These are phyloP conservation scores for Hyaena hyaena DNA, from an alignment of 2,113 vertebrate species.

Conservation along the genomic window DNA sequence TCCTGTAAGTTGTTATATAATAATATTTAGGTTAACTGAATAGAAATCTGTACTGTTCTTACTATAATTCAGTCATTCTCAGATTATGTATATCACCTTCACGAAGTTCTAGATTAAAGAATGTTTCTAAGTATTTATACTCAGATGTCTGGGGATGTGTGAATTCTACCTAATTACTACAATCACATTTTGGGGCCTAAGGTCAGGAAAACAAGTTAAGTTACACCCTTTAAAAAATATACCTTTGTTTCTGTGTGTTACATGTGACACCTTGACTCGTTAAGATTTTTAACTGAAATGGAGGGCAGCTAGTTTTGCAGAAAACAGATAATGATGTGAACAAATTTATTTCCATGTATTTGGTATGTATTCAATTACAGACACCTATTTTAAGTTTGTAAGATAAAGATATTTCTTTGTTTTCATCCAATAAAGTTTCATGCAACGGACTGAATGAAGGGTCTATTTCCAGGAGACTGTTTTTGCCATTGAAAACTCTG, in stretches of 20 bases:
- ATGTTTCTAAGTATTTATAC: not conserved
- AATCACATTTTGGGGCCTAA: not conserved
- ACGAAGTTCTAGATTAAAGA: not conserved
- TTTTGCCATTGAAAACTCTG: constrained; percentile 68
- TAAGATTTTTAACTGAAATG: constrained; percentile 38
- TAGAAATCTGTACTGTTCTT: not conserved
- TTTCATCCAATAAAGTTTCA: constrained; percentile 50
- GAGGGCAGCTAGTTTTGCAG: constrained; percentile 16
- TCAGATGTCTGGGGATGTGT: not conserved
- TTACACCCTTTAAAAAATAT: not conserved
- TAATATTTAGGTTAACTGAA: not conserved
- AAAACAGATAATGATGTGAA: constrained; percentile 28
- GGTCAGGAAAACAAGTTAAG: not conserved
- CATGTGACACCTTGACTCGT: not conserved
- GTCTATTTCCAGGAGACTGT: constrained; percentile 45
- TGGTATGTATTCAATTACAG: constrained; percentile 16
- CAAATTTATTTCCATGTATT: constrained; percentile 35
- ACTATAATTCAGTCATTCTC: not conserved
- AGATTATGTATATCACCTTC: not conserved
- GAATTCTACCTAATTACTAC: not conserved
- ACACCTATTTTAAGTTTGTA: constrained; percentile 49
- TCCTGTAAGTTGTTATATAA: not conserved
- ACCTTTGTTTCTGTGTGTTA: not conserved
- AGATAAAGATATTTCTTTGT: constrained; percentile 65
- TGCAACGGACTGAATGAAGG: constrained; percentile 55